Conservation (phyloP, 1,140 invertebrate species). For the Scaptodrosophila lebanonensis region DNA sequence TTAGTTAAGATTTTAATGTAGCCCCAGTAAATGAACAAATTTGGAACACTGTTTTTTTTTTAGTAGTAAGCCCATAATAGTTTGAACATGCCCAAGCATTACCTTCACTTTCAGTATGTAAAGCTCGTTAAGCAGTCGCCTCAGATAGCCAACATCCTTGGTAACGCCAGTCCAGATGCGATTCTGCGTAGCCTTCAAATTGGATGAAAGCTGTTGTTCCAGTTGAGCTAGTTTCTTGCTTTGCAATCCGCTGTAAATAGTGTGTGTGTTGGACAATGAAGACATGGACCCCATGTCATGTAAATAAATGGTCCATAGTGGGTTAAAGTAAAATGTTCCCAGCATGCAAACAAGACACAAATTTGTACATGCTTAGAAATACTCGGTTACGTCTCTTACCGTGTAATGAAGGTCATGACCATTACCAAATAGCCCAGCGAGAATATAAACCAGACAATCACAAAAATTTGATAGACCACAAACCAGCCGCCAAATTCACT, state of each 20-base stretch:
- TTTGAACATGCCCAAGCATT: too few relatives aligned
- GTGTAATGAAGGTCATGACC: slow-evolving; percentile 91
- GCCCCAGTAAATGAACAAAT: too few relatives aligned
- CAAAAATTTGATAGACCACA: slow-evolving; percentile 74
- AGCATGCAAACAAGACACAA: slow-evolving; percentile 43
- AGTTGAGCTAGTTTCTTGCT: slow-evolving; percentile 86
- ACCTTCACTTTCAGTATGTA: slow-evolving; percentile 88
- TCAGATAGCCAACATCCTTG: slow-evolving; percentile 84
- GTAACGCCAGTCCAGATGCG: slow-evolving; percentile 88
- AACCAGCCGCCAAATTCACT: slow-evolving; percentile 70
- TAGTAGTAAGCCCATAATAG: background rate
- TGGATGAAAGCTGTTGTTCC: slow-evolving; percentile 85
- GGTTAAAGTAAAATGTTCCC: slow-evolving; percentile 12
- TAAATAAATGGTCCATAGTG: slow-evolving; percentile 4
- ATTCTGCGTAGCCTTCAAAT: slow-evolving; percentile 86
- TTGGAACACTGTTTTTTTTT: too few relatives aligned
- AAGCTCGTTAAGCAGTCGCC: slow-evolving; percentile 86
- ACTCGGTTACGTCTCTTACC: slow-evolving; percentile 64
- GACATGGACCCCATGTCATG: slow-evolving; percentile 6
- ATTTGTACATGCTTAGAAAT: too few relatives aligned
- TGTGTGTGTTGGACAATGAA: background rate
- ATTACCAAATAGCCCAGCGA: slow-evolving; percentile 93
- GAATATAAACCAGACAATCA: slow-evolving; percentile 89
- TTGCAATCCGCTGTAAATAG: slow-evolving; percentile 59
- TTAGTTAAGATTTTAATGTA: too few relatives aligned